These are phyloP conservation scores for Callaeas wilsoni DNA, from an alignment of 2,113 vertebrate genomes.

Conservation along the genomic window DNA sequence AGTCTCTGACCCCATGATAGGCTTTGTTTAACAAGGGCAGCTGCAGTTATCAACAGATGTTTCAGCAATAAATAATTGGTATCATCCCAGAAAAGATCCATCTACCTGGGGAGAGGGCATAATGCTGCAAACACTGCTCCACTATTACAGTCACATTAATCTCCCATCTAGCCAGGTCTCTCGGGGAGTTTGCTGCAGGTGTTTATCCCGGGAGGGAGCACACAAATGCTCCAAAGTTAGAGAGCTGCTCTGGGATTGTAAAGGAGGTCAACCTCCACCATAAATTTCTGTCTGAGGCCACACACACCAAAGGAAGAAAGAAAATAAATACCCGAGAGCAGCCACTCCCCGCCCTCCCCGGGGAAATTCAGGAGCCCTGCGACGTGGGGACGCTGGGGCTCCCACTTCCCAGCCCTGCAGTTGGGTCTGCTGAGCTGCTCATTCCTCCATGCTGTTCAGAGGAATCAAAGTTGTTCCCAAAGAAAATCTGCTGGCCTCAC, in stretches of 20 bases:
- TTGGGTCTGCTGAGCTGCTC: background rate
- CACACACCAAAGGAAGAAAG: conserved; percentile 59
- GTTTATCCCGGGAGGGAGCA: conserved; percentile 68
- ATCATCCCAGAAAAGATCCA: conserved; percentile 75
- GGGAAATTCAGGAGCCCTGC: background rate
- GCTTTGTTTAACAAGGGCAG: conserved; percentile 78
- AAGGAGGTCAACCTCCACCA: conserved; percentile 70
- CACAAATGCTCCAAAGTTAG: conserved; percentile 63
- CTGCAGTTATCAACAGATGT: conserved; percentile 85
- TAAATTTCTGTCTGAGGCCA: conserved; percentile 81
- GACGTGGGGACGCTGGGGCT: background rate
- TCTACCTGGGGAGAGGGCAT: conserved; percentile 79
- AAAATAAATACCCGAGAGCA: background rate
- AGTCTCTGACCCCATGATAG: conserved; percentile 71
- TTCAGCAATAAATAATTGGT: conserved; percentile 84
- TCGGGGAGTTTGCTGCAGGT: conserved; percentile 74
- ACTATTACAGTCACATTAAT: conserved; percentile 76
- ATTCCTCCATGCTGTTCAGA: background rate
- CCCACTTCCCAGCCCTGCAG: background rate
- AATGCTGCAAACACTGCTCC: conserved; percentile 69
- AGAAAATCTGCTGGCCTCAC: background rate
- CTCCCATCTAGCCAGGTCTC: conserved; percentile 78
- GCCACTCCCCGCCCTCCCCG: background rate
- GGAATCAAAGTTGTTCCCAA: background rate
- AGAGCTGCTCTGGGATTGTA: conserved; percentile 52